Evolutionary conservation across 2,888 invertebrate genomes (phyloP).

Genomic region (Vannuccia rotundouncinata): DNA sequence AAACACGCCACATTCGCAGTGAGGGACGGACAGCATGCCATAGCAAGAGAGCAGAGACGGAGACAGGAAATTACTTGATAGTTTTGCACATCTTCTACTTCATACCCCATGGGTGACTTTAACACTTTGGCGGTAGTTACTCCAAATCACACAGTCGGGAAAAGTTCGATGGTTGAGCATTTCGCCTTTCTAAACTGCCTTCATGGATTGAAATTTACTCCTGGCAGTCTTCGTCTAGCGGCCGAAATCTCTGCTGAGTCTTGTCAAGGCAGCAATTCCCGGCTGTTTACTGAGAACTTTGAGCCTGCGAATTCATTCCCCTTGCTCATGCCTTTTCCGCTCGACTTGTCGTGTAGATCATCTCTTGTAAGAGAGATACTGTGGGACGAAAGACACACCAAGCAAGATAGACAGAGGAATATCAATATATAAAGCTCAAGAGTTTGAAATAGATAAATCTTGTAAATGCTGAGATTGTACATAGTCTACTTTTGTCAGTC

Average conservation of each 20-base stretch:
- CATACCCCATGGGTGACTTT: not conserved
- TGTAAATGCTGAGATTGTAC: too few species aligned
- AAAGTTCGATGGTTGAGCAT: not conserved
- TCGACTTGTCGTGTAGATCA: not conserved
- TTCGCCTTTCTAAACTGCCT: too few species aligned
- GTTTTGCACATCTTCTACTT: conserved; percentile 8
- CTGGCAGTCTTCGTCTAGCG: too few species aligned
- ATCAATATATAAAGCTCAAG: too few species aligned
- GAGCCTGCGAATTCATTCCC: not conserved
- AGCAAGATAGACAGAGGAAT: too few species aligned
- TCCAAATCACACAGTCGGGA: not conserved
- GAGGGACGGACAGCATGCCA: too few species aligned
- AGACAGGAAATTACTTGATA: conserved; percentile 21
- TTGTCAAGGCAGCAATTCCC: too few species aligned
- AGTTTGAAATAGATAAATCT: too few species aligned
- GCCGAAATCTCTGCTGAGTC: too few species aligned
- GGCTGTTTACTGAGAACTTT: not conserved
- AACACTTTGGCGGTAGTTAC: not conserved
- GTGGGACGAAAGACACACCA: too few species aligned
- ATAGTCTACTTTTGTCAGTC: too few species aligned
- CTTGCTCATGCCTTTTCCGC: not conserved
- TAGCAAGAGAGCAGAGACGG: not conserved
- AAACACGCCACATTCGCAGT: not conserved
- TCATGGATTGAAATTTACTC: too few species aligned
- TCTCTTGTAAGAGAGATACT: not conserved